Percentiles rank a stretch among this genome's conserved stretches.
Evolutionary conservation across 2,113 vertebrate species (phyloP).

Genomic region (Elephantulus edwardii): DNA sequence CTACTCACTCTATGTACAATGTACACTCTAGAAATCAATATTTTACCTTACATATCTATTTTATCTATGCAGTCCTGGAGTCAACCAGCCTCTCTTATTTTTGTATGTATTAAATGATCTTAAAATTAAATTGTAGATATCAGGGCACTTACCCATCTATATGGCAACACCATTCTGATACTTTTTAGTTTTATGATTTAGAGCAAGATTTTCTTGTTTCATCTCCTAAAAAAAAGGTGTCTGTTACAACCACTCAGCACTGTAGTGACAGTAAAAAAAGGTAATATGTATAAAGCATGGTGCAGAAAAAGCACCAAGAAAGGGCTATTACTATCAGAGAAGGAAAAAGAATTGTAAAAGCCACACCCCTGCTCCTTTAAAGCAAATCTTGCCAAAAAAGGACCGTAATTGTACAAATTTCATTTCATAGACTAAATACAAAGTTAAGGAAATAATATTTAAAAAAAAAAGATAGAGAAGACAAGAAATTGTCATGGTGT

Average conservation of each 20-base stretch:
- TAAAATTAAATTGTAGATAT: background rate
- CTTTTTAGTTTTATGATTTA: background rate
- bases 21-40: accelerated
- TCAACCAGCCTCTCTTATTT: too few relatives aligned
- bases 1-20: accelerated
- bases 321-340: background rate
- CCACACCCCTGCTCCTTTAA: background rate
- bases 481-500: too few relatives aligned
- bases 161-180: background rate
- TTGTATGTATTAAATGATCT: too few relatives aligned
- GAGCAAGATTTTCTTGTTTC: background rate
- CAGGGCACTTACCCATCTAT: background rate
- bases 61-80: background rate
- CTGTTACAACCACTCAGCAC: accelerated
- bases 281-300: background rate
- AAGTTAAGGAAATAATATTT: background rate
- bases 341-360: accelerated
- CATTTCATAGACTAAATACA: background rate
- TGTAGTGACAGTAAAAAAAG: background rate
- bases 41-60: background rate
- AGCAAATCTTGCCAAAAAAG: too few relatives aligned
- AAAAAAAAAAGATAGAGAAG: too few relatives aligned
- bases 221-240: too few relatives aligned
- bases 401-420: background rate
- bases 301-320: accelerated